Base-by-base conservation (phyloP, 2,888 invertebrate species). In the Desoria tigrina region DNA sequence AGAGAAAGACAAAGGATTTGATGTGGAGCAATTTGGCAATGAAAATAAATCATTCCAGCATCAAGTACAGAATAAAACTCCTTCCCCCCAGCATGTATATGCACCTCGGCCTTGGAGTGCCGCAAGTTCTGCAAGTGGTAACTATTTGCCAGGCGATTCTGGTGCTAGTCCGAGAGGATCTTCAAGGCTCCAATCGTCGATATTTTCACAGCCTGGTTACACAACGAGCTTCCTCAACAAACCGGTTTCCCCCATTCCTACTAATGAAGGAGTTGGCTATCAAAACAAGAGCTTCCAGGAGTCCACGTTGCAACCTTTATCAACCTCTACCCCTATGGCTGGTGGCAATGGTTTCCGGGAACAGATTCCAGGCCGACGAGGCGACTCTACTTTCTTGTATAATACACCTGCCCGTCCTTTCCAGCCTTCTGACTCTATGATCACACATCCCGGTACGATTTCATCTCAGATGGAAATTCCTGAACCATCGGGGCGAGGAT, bases 1-100 rank as follows among this genome's bases (percentile, higher is more conserved):
- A 37, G 76, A 76, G 53, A 76, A 76, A 42, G 72, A 76, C 42
- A 76, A 76, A 50, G 73, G 71, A 49, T 76, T 75, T 68, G 74
- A 76, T 57, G 73, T 70, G 1, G 71, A 71, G 26, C 66, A 66
- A 26, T 75, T 76, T 61, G 71, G 67, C 18, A 76, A 76, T 64
- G 76, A 76, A 51, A 74, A 75, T 42, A 69, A 67, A 42, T 27
- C 28, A 24, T 18, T 42, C 28, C 21, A 42, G 53, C 51, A 51
- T 3, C 24, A 26, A 24, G 9, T 18, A 6, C 54, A 32, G 28
- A 51, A 26, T 16, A 60, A 68, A 57, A 71, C 73, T 9, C 74
- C 75, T 6, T 74, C 74, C 7, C 76, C 76, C 1, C 57, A 23
- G 42, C 66, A 66, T 50, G 61, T 72, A n/a, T 74, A 69, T 55